Evolutionary conservation across 2,888 invertebrate genomes (phyloP).

Genomic region (Parnassius smintheus): DNA sequence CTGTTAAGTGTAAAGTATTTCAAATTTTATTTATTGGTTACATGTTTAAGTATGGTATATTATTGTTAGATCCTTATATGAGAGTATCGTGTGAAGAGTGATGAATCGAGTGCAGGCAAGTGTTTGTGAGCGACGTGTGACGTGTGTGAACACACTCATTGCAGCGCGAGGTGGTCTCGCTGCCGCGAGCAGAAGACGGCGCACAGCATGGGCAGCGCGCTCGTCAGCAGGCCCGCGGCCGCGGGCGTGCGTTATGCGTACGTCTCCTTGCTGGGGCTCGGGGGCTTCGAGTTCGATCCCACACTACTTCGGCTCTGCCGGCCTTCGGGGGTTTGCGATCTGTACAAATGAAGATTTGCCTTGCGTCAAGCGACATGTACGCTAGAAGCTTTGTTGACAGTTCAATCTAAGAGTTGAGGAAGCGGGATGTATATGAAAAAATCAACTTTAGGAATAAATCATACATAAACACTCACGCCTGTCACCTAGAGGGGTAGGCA

Average conservation of each 20-base stretch:
- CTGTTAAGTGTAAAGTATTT: too few species aligned
- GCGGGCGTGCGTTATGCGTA: constrained; percentile 68
- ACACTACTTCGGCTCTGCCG: constrained; percentile 65
- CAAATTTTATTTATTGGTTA: too few species aligned
- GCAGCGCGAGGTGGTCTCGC: constrained; percentile 52
- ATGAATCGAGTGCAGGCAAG: too few species aligned
- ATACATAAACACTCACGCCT: too few species aligned
- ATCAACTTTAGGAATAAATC: background rate
- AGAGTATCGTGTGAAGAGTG: too few species aligned
- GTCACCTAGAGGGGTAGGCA: too few species aligned
- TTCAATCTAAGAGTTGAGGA: background rate
- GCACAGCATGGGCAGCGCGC: constrained; percentile 67
- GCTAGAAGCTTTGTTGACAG: background rate
- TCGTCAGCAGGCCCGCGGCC: constrained; percentile 59
- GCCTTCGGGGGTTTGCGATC: constrained; percentile 68
- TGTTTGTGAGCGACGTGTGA: background rate
- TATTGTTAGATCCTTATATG: too few species aligned
- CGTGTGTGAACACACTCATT: constrained; percentile 36
- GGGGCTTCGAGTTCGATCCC: constrained; percentile 58
- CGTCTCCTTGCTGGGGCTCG: constrained; percentile 66
- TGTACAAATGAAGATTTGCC: constrained; percentile 32
- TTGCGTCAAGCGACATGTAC: background rate
- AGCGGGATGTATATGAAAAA: background rate
- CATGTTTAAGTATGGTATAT: too few species aligned
- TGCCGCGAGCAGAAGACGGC: constrained; percentile 67